Conservation (phyloP, 2,797 vertebrate genomes). For the Thunnus albacares region DNA sequence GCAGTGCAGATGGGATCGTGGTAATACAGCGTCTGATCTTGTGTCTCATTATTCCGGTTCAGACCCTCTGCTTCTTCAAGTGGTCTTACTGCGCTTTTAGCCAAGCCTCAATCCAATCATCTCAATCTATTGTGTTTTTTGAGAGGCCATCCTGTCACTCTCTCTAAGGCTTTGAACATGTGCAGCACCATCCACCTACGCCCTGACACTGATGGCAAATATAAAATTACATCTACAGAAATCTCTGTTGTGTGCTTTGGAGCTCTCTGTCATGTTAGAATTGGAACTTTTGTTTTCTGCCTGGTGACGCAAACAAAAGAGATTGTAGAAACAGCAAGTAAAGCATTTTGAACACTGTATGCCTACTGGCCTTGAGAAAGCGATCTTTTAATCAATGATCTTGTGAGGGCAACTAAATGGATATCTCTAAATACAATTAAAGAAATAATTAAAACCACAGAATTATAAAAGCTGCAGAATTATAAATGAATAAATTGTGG, state of each 20-base stretch:
- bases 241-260: constrained; percentile 33
- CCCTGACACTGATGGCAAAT: constrained; percentile 43
- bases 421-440: neutral
- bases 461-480: neutral
- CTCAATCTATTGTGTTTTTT: constrained; percentile 65
- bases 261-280: constrained; percentile 24
- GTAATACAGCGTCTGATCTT: constrained; percentile 76
- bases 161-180: constrained; percentile 74
- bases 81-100: constrained; percentile 78
- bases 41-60: constrained; percentile 75
- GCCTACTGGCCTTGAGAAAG: constrained; percentile 3
- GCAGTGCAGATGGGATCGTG: constrained; percentile 75
- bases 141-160: constrained; percentile 65
- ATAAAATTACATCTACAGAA: constrained; percentile 67
- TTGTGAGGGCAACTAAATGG: neutral
- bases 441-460: neutral
- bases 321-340: constrained; percentile 17
- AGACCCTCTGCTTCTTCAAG: constrained; percentile 72
- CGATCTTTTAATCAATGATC: constrained; percentile 8
- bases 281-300: constrained; percentile 29
- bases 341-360: constrained; percentile 11
- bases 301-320: constrained; percentile 2
- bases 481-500: neutral
- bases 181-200: constrained; percentile 24
- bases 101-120: constrained; percentile 77